Evolutionary conservation across 1,140 invertebrate species (phyloP).

Genomic region (Plutomurus gul): DNA sequence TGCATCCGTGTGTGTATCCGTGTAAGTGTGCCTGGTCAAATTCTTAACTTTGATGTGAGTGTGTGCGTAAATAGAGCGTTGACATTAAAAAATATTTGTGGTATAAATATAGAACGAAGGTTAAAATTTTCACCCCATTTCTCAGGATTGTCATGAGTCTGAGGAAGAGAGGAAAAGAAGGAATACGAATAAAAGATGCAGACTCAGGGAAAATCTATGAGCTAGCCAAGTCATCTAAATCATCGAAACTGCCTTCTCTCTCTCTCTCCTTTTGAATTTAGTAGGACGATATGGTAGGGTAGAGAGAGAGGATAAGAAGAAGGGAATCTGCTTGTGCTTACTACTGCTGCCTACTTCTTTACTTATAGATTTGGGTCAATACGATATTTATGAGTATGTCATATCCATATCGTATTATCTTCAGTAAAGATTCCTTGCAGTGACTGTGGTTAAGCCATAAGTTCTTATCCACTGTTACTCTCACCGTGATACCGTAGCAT

Average conservation of each 20-base stretch:
- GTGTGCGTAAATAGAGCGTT: neutral
- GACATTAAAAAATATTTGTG: neutral
- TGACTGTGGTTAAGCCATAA: neutral
- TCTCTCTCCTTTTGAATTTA: slow-evolving; percentile 25
- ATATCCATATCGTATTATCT: neutral
- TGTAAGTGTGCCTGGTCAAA: too few species aligned
- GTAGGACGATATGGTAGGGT: neutral
- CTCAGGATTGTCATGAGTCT: slow-evolving; percentile 5
- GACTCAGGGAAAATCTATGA: slow-evolving; percentile 26
- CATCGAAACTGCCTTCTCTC: slow-evolving; percentile 4
- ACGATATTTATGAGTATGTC: neutral
- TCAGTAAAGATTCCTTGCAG: neutral
- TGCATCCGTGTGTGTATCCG: too few species aligned
- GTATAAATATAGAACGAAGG: slow-evolving; percentile 13
- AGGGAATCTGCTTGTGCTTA: too few species aligned
- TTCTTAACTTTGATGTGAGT: neutral
- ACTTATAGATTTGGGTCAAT: slow-evolving; percentile 26
- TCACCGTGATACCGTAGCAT: neutral
- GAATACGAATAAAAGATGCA: slow-evolving; percentile 18
- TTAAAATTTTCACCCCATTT: slow-evolving; percentile 25
- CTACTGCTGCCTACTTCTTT: neutral
- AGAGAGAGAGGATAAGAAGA: too few species aligned
- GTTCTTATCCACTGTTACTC: neutral
- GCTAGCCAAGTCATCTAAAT: slow-evolving; percentile 14
- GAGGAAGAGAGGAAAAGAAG: neutral